Percentiles rank a stretch among this genome's conserved stretches.
Evolutionary conservation across 2,888 invertebrate genomes (phyloP).

Genomic region (Pseudococcus viburni): DNA sequence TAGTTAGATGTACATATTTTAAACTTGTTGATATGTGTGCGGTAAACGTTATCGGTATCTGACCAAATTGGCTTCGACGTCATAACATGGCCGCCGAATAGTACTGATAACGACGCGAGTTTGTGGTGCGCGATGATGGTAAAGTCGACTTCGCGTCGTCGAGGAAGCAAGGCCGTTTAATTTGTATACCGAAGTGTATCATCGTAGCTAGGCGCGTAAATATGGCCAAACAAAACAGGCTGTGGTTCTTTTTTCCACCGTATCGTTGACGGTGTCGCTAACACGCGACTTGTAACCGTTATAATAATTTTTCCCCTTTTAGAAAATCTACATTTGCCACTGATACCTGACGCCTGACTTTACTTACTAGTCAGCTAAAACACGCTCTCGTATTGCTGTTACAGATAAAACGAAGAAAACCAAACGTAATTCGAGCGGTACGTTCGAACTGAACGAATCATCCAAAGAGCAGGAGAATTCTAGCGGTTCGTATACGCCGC

Average conservation of each 20-base stretch:
- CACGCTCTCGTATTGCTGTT: background rate
- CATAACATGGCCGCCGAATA: background rate
- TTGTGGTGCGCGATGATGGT: background rate
- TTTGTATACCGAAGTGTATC: too few species aligned
- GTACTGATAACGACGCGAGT: background rate
- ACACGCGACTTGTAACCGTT: background rate
- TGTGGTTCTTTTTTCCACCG: background rate
- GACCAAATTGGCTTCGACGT: background rate
- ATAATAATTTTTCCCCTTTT: background rate
- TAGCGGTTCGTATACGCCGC: constrained; percentile 59
- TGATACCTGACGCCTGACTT: background rate
- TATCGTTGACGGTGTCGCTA: background rate
- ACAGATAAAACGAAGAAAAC: constrained; percentile 59
- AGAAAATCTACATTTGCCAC: background rate
- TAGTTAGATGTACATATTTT: background rate
- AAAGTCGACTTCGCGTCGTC: background rate
- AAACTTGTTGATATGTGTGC: background rate
- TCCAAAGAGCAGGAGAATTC: constrained; percentile 63
- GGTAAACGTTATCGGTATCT: constrained; percentile 29
- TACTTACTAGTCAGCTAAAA: background rate
- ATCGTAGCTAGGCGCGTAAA: too few species aligned
- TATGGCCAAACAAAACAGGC: too few species aligned
- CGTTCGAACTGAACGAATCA: constrained; percentile 59
- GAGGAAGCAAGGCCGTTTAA: background rate
- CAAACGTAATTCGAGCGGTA: constrained; percentile 59